These are phyloP conservation scores for Zaprionus lachaisei DNA, from an alignment of 1,140 invertebrate genomes.

Conservation along the genomic window DNA sequence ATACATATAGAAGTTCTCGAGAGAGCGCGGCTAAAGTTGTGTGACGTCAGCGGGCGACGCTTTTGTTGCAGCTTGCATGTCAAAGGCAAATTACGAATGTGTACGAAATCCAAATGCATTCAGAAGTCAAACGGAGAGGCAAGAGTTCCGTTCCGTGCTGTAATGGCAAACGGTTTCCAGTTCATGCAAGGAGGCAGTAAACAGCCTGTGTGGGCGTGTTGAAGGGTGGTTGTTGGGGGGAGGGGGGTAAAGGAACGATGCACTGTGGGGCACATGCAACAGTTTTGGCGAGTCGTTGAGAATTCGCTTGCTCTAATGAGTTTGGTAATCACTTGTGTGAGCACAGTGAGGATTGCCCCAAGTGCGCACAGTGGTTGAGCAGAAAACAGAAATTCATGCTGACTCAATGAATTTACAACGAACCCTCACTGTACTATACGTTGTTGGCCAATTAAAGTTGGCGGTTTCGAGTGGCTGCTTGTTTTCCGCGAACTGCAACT, in stretches of 20 bases:
- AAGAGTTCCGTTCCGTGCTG: conserved; percentile 20
- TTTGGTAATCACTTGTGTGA: conserved; percentile 57
- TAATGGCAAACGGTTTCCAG: conserved; percentile 20
- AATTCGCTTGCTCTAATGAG: conserved; percentile 60
- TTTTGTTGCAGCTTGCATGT: conserved; percentile 68
- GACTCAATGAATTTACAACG: background rate
- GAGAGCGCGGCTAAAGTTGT: conserved; percentile 2
- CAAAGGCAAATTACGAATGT: conserved; percentile 69
- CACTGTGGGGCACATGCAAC: conserved; percentile 62
- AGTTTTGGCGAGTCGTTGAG: conserved; percentile 55
- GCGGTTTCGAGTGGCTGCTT: conserved; percentile 32
- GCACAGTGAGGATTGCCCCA: conserved; percentile 24
- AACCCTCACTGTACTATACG: conserved; percentile 17
- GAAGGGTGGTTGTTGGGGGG: no score
- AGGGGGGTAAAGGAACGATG: background rate
- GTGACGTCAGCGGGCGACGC: conserved; percentile 56
- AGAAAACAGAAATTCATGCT: conserved; percentile 4
- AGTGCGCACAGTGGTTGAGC: background rate
- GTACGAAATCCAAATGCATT: conserved; percentile 49
- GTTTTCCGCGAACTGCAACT: conserved; percentile 24
- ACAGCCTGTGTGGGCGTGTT: background rate
- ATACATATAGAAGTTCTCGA: conserved; percentile 9
- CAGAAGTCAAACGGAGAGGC: conserved; percentile 30
- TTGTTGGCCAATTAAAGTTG: conserved; percentile 30
- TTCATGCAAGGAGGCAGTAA: background rate